Evolutionary conservation across 2,888 invertebrate genomes (phyloP).

Genomic region (Drosophila phalerata): DNA sequence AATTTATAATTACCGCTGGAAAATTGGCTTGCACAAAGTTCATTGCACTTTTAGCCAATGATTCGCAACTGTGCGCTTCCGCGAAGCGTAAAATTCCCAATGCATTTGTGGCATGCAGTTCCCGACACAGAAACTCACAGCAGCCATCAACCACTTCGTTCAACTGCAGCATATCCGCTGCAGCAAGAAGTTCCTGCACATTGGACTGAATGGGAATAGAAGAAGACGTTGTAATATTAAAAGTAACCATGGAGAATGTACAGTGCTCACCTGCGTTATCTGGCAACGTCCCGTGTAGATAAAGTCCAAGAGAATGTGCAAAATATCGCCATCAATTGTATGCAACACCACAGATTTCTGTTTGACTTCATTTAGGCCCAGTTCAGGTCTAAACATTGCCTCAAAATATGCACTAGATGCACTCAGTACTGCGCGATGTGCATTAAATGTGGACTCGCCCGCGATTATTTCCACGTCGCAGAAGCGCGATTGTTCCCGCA

Average conservation of each 20-base stretch:
- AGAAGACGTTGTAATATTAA: not conserved
- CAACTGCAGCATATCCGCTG: slow-evolving; percentile 96
- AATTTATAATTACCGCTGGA: slow-evolving; percentile 89
- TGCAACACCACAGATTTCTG: slow-evolving; percentile 93
- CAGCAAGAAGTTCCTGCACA: slow-evolving; percentile 95
- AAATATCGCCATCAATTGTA: slow-evolving; percentile 90
- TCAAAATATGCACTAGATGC: slow-evolving; percentile 96
- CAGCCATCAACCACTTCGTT: slow-evolving; percentile 93
- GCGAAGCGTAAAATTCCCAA: slow-evolving; percentile 96
- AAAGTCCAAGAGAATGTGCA: slow-evolving; percentile 93
- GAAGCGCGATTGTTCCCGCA: slow-evolving; percentile 91
- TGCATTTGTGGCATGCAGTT: slow-evolving; percentile 94
- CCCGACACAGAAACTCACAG: slow-evolving; percentile 93
- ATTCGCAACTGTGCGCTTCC: slow-evolving; percentile 93
- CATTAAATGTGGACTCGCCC: slow-evolving; percentile 89
- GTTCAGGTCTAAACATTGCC: slow-evolving; percentile 94
- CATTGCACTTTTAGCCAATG: slow-evolving; percentile 91
- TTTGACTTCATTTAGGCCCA: slow-evolving; percentile 92
- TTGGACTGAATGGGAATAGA: slow-evolving; percentile 86
- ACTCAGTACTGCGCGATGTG: slow-evolving; percentile 94
- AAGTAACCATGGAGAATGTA: not conserved
- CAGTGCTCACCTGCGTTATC: slow-evolving; percentile 82
- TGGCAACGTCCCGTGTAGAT: slow-evolving; percentile 92
- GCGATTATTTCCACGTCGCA: slow-evolving; percentile 95
- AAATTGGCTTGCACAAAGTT: slow-evolving; percentile 95